Base-by-base conservation (phyloP, 92 coral and sea anemone species). In the Bergia puertoricense region DNA sequence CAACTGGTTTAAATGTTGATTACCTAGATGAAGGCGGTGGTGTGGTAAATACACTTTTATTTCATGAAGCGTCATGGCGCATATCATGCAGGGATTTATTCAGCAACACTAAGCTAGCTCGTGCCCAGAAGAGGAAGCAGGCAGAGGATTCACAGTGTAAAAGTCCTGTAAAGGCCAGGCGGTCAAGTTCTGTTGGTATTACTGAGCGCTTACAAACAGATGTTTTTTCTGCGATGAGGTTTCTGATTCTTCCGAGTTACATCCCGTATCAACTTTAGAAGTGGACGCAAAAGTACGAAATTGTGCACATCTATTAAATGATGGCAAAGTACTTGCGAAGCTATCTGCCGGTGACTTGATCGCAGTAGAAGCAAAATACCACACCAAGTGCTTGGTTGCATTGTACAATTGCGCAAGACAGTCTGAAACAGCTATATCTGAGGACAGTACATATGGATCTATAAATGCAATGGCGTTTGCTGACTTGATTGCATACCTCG, bases 331-430 rank as follows among this genome's bases (percentile, higher is more conserved):
- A 10, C 20, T 90, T 8, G 81, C 90, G 39, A 91, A 91, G 57
- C 71, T 91, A 39, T 68, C 90, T 8, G 41, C 88, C 23, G 83
- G 90, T 68, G 90, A 90, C 80, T 65, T 90, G 90, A 42, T 91
- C 72, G 93, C 91, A 5, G 77, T 85, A 22, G 86, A 91, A 45
- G 93, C 88, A 45, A 88, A 82, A 38, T 88, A 91, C 86, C 93
- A 88, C 77, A 75, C 73, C 50, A 88, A 84, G 66, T 88, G 91
- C 77, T 77, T 91, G 41, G 88, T 68, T 42, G 62, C 37, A 10
- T 59, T 90, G n/a, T 90, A 90, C 68, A 91, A 91, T 72, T 14
- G 65, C 36, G 86, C 90, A 80, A 82, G 91, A 69, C 71, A 87
- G 84, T 15, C 69, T 72, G 85, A 89, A 51, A 16, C 89, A 48